Conservation (phyloP, 2,797 vertebrate genomes). For the Pangasius djambal region DNA sequence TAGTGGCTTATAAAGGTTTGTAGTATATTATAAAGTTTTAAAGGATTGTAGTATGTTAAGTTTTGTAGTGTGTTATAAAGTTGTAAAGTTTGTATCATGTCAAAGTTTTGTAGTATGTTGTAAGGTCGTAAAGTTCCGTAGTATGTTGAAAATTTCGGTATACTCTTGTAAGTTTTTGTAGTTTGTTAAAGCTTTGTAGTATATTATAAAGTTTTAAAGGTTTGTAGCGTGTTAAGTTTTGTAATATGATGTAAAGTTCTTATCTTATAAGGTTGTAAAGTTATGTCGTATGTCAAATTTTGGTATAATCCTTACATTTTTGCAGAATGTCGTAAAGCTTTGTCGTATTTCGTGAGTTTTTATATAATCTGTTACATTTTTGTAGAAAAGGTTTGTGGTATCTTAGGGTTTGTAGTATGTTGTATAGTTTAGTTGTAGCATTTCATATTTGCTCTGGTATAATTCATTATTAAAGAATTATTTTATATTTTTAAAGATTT, state of each 20-base stretch:
- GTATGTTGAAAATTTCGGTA: neutral
- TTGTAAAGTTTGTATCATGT: neutral
- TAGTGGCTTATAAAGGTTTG: neutral
- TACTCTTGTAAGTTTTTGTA: neutral
- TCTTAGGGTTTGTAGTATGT: too few species aligned
- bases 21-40: neutral
- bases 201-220: neutral
- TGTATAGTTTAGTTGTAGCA: neutral
- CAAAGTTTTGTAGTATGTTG: neutral
- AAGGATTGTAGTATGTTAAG: neutral
- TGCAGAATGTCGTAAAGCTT: neutral
- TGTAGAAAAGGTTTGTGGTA: neutral
- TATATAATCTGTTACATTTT: neutral
- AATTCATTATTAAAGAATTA: neutral
- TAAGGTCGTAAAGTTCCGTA: neutral
- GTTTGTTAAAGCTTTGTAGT: neutral
- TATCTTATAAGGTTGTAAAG: neutral
- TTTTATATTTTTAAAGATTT: neutral
- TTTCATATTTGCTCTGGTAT: neutral
- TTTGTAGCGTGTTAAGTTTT: neutral
- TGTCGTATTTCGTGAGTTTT: neutral
- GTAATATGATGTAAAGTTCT: neutral
- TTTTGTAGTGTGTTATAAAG: neutral
- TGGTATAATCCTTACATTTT: too few species aligned
- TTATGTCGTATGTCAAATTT: too few species aligned